Evolutionary conservation across 30 jellyfish, hydroid and myxozoan species (phyloP), one percentile per base, ranked within the genome.

Genomic region (Cassiopea xamachana): DNA sequence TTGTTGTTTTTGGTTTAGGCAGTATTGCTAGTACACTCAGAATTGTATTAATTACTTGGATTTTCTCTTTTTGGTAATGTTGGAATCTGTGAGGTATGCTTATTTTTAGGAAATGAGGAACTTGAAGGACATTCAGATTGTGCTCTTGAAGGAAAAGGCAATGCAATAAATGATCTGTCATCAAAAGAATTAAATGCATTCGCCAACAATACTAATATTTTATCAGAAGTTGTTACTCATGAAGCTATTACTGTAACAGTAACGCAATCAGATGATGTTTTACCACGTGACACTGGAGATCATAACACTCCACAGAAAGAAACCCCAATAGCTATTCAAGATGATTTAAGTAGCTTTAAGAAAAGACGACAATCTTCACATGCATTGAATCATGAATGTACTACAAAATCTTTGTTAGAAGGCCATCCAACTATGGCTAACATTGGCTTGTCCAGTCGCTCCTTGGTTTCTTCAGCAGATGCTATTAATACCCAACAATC

Each of bases 381-480:
- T 71, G 80, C 48, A 16, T 18, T 71, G 4, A 55, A 71, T 1
- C 58, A 71, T 71, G 80, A 71, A 1, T 43, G 58, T 18, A 14
- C 76, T 67, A 2, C 81, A n/a, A 50, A 77, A 45, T 58, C 76
- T 16, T 71, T 84, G 1, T 73, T 78, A 27, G 39, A 80, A 46
- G 92, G 60, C 2, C 85, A 71, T 59, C 92, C 92, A 70, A 84
- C 92, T 3, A 84, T 84, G 92, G 92, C 92, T 8, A 27, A 84
- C 59, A 70, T 84, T 6, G 46, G 85, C 1, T 49, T 27, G 92
- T 4, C 50, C 6, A 70, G 44, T 16, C 18, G 71, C 10, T 7
- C 85, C 60, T 48, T 59, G 15, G 45, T 83, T 19, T n/a, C 75
- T 10, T 7, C 68, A 2, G 19, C 76, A 67, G 43, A 19, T 19